Percentiles rank a stretch among this genome's conserved stretches.
Conservation (phyloP, 2,888 invertebrate genomes). For the Troides helena region DNA sequence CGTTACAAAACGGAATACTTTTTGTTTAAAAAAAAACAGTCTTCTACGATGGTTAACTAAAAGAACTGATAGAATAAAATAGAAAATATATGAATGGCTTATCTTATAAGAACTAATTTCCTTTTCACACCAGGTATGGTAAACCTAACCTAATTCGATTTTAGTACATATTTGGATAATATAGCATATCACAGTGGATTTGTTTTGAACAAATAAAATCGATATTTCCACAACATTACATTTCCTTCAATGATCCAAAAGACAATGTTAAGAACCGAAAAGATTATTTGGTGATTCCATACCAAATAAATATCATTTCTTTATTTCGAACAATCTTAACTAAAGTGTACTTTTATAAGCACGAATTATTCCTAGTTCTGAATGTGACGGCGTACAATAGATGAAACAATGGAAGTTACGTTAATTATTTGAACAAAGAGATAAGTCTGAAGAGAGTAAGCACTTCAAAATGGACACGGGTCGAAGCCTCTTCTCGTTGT, state of each 20-base stretch:
- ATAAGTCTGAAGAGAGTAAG: conserved; percentile 4
- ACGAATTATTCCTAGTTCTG: not conserved
- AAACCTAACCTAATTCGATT: too few relatives aligned
- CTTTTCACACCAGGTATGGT: too few relatives aligned
- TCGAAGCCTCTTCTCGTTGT: conserved; percentile 6
- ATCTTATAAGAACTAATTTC: too few relatives aligned
- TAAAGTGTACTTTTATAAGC: not conserved
- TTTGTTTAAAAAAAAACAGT: not conserved
- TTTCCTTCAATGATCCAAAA: not conserved
- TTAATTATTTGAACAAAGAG: conserved; percentile 15
- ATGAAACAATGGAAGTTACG: not conserved
- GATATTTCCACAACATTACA: not conserved
- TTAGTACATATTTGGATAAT: too few relatives aligned
- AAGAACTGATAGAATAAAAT: not conserved
- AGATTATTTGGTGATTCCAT: not conserved
- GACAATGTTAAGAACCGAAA: not conserved
- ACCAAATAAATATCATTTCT: too few relatives aligned
- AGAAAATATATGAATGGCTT: too few relatives aligned
- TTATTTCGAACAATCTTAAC: not conserved
- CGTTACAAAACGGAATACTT: not conserved
- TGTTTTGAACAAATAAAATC: too few relatives aligned
- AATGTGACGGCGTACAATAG: not conserved
- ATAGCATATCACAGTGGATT: too few relatives aligned
- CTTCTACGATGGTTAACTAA: not conserved
- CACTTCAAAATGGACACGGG: conserved; percentile 3